phyloP scores from a whole-genome alignment of 2,113 vertebrate genomes.

The Microcebus jonahi region DNA sequence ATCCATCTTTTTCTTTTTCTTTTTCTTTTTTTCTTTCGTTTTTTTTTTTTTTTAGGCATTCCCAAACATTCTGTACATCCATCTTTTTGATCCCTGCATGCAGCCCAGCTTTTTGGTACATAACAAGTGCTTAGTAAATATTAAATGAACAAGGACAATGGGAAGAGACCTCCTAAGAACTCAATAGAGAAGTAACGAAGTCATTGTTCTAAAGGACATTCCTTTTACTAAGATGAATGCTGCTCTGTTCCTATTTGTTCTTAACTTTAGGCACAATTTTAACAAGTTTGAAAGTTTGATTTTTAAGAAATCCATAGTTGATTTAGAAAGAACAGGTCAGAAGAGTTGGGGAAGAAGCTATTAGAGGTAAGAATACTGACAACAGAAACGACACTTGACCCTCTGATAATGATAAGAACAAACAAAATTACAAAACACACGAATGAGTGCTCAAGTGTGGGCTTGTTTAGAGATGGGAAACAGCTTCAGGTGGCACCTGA shows the following conservation, averaged over 20 bases:
- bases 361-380: neutral
- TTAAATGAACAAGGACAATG: neutral
- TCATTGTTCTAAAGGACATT: neutral
- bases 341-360: neutral
- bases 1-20: constrained; percentile 2
- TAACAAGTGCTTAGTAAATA: neutral
- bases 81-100: neutral
- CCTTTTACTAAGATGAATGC: neutral
- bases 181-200: neutral
- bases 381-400: neutral
- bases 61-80: too few relatives aligned
- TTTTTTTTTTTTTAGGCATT: too few relatives aligned
- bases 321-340: neutral
- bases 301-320: neutral
- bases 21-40: constrained; percentile 52
- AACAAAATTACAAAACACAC: neutral
- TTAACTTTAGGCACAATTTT: neutral
- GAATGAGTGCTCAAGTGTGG: rapidly evolving
- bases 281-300: neutral
- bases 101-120: neutral
- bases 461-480: neutral
- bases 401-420: neutral
- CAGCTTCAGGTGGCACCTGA: neutral
- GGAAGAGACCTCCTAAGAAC: neutral
- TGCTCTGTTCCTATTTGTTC: neutral